Percentiles rank a stretch among this genome's conserved stretches.
Evolutionary conservation across 92 coral and sea anemone species (phyloP).

Genomic region (Palythoa caribaeorum): DNA sequence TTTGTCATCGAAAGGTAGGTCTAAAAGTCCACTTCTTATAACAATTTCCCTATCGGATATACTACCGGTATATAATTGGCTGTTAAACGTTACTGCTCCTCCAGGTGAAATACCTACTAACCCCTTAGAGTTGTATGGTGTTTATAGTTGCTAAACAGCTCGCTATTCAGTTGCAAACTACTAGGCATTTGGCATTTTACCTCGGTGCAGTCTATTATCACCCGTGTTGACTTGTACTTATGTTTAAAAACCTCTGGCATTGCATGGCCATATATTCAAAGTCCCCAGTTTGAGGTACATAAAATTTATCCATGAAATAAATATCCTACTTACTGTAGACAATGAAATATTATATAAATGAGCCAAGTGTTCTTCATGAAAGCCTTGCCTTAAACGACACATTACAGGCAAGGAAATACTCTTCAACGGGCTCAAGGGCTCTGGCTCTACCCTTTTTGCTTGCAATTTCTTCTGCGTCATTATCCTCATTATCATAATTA

Average conservation of each 20-base stretch:
- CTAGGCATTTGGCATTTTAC: constrained; percentile 66
- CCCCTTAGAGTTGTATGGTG: constrained; percentile 70
- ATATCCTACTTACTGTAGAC: constrained; percentile 54
- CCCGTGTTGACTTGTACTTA: constrained; percentile 42
- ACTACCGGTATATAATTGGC: constrained; percentile 63
- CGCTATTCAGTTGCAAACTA: constrained; percentile 60
- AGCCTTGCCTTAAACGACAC: constrained; percentile 58
- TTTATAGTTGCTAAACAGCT: constrained; percentile 69
- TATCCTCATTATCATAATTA: constrained; percentile 17
- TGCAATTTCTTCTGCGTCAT: background rate
- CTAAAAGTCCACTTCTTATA: constrained; percentile 55
- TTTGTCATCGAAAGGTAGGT: constrained; percentile 48
- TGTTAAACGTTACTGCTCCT: constrained; percentile 63
- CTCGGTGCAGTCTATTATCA: constrained; percentile 67
- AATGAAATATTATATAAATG: constrained; percentile 53
- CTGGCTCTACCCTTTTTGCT: constrained; percentile 56
- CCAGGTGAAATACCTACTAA: constrained; percentile 70
- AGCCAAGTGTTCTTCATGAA: constrained; percentile 58
- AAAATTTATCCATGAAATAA: constrained; percentile 64
- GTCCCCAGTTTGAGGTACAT: constrained; percentile 60
- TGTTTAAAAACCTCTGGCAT: constrained; percentile 67
- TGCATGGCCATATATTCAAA: constrained; percentile 55
- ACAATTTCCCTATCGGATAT: constrained; percentile 70
- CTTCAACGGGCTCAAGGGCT: constrained; percentile 48
- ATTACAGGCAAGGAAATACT: constrained; percentile 45